Conservation (phyloP, 37 sponge, comb jelly and placozoan species). For the Petrosia ficiformis region DNA sequence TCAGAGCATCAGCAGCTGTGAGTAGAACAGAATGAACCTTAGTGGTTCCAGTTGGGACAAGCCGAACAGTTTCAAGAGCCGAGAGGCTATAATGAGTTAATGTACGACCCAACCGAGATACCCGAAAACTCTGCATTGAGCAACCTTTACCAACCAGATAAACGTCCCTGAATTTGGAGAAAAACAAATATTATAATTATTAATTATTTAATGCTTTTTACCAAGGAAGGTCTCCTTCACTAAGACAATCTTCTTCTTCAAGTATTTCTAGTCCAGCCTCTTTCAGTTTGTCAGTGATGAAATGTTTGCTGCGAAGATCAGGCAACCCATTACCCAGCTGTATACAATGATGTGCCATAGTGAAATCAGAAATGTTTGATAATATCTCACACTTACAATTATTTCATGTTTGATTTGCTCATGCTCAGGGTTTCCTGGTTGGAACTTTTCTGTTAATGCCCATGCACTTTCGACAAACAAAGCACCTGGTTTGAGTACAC, state of each 20-base stretch:
- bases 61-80: conserved; percentile 34
- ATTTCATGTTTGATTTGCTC: conserved; percentile 36
- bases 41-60: conserved; percentile 56
- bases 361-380: conserved; percentile 2
- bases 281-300: conserved; percentile 10
- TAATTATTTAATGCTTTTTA: not conserved
- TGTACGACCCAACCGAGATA: conserved; percentile 41
- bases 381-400: conserved; percentile 33
- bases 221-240: conserved; percentile 57
- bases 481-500: conserved; percentile 76
- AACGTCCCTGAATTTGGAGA: conserved; percentile 14
- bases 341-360: not conserved
- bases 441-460: conserved; percentile 65
- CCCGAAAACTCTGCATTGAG: conserved; percentile 48
- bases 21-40: conserved; percentile 43
- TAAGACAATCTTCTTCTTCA: conserved; percentile 12
- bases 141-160: conserved; percentile 24
- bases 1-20: conserved; percentile 41
- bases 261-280: conserved; percentile 57
- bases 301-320: conserved; percentile 19
- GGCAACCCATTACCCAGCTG: conserved; percentile 59
- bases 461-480: conserved; percentile 46
- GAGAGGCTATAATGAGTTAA: conserved; percentile 37
- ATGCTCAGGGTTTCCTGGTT: conserved; percentile 46
- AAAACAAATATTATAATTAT: not conserved